Evolutionary conservation across 64 coral and sea anemone species (phyloP).

Genomic region (Stichodactyla helianthus): DNA sequence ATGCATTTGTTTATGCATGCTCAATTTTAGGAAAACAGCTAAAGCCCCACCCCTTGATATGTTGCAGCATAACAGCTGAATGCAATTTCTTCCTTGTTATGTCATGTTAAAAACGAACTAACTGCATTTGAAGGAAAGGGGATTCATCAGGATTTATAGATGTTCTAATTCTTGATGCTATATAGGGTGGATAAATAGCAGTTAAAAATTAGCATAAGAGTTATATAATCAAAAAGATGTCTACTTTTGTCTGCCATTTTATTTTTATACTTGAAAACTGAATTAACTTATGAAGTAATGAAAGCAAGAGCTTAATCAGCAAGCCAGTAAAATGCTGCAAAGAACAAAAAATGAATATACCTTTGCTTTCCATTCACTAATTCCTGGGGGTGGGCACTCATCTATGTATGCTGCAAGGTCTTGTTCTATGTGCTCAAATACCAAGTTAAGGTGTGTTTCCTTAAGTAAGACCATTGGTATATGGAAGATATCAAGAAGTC

Average conservation of each 20-base stretch:
- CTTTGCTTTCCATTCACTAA: conserved; percentile 95
- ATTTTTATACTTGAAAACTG: too few species aligned
- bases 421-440: conserved; percentile 92
- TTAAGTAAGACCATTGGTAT: conserved; percentile 38
- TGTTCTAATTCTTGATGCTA: too few species aligned
- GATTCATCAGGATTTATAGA: background rate
- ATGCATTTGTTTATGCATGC: background rate
- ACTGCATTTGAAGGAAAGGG: background rate
- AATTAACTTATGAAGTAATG: background rate
- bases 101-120: background rate
- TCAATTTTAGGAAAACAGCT: background rate
- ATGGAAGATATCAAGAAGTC: conserved; percentile 73
- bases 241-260: too few species aligned
- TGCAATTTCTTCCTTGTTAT: background rate
- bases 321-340: background rate
- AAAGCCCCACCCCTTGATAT: background rate
- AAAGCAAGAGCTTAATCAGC: background rate
- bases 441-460: conserved; percentile 69
- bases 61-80: background rate
- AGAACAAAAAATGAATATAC: conserved; percentile 20
- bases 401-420: conserved; percentile 80
- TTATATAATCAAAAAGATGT: too few species aligned
- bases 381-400: conserved; percentile 72
- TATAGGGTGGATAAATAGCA: too few species aligned
- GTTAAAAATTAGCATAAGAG: too few species aligned